Conservation (phyloP, 2,888 invertebrate species). For the Chalcis sispes region DNA sequence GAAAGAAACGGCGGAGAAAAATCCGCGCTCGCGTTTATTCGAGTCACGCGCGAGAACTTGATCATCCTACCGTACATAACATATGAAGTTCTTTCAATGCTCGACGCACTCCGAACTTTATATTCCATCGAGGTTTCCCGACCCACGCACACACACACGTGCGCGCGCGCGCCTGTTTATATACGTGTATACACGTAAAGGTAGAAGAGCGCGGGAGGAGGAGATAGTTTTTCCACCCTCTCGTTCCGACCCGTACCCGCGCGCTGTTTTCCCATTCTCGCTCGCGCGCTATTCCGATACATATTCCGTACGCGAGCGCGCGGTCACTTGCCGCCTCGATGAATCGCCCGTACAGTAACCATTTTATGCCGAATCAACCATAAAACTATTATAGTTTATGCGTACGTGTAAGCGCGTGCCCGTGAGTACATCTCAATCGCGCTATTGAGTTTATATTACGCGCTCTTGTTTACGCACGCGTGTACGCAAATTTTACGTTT, state of each 20-base stretch:
- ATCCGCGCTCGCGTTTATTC: constrained; percentile 27
- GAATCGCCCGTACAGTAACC: constrained; percentile 7
- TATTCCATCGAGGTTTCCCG: constrained; percentile 35
- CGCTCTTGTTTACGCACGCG: too few species aligned
- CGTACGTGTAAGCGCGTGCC: neutral
- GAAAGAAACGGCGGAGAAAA: constrained; percentile 10
- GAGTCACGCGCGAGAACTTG: constrained; percentile 49
- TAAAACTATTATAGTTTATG: neutral
- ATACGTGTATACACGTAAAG: neutral
- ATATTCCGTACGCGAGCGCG: constrained; percentile 24
- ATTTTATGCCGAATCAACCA: constrained; percentile 22
- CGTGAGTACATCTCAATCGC: too few species aligned
- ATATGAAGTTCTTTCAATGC: constrained; percentile 47
- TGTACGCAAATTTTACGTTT: too few species aligned
- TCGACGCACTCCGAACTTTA: constrained; percentile 30
- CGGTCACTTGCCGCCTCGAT: constrained; percentile 13
- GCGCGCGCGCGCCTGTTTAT: neutral
- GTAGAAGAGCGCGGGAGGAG: too few species aligned
- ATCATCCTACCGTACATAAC: constrained; percentile 48
- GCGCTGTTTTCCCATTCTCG: neutral
- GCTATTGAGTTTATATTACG: too few species aligned
- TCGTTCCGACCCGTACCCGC: neutral
- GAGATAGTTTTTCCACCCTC: too few species aligned
- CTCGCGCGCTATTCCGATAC: constrained; percentile 22
- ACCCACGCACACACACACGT: neutral